Percentiles rank a stretch among this genome's conserved stretches.
Conservation (phyloP, 2,888 invertebrate genomes). For the Cosmia trapezina region DNA sequence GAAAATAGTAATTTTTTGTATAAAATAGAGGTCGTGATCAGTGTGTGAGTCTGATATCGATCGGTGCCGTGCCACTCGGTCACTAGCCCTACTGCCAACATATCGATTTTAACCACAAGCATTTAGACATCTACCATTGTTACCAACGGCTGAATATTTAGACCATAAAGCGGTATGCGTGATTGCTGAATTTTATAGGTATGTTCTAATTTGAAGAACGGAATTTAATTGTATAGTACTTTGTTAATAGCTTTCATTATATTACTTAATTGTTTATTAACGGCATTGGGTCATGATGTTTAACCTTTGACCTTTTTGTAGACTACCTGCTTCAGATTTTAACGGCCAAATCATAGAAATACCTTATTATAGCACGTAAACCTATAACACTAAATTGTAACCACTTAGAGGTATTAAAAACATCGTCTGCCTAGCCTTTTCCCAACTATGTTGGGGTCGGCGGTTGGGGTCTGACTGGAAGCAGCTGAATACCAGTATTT, state of each 20-base stretch:
- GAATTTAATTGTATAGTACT: slow-evolving; percentile 24
- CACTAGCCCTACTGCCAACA: slow-evolving; percentile 72
- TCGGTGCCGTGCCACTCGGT: slow-evolving; percentile 72
- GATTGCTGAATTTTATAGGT: slow-evolving; percentile 27
- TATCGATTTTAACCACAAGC: slow-evolving; percentile 79
- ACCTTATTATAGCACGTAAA: not conserved
- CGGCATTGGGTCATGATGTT: not conserved
- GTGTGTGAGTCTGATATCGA: slow-evolving; percentile 65
- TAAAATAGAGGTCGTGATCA: slow-evolving; percentile 45
- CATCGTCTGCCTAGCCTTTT: too few species aligned
- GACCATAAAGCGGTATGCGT: slow-evolving; percentile 23
- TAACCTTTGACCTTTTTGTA: not conserved
- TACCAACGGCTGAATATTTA: slow-evolving; percentile 47
- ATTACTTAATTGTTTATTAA: not conserved
- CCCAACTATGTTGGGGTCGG: too few species aligned
- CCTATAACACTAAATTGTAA: not conserved
- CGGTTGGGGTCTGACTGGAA: too few species aligned
- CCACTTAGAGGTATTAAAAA: too few species aligned
- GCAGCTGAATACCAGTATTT: too few species aligned
- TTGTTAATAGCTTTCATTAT: slow-evolving; percentile 17
- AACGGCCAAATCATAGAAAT: not conserved
- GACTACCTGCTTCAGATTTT: not conserved
- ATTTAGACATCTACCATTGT: slow-evolving; percentile 66
- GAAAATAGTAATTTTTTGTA: slow-evolving; percentile 19
- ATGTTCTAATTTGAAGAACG: slow-evolving; percentile 12